Percentiles rank a stretch among this genome's conserved stretches.
These are phyloP conservation scores for Momotus momota DNA, from an alignment of 2,797 vertebrate genomes.

Conservation along the genomic window DNA sequence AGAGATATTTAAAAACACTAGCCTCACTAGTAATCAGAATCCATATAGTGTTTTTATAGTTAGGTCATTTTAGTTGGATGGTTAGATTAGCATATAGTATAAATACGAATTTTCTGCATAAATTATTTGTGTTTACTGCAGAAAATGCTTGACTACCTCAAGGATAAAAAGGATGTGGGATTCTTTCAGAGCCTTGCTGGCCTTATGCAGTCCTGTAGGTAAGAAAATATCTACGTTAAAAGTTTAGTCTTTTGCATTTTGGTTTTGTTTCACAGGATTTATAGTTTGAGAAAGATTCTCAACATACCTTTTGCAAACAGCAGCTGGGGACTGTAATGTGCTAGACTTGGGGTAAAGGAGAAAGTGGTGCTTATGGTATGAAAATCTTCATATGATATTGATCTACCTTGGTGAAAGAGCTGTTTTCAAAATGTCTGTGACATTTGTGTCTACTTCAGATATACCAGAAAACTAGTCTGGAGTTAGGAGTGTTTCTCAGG, in stretches of 20 bases:
- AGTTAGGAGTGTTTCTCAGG: neutral
- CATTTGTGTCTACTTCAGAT: neutral
- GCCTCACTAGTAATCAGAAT: neutral
- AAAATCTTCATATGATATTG: neutral
- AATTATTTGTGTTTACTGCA: slow-evolving; percentile 70
- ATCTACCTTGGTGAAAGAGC: neutral
- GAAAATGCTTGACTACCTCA: slow-evolving; percentile 98
- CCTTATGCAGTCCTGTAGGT: slow-evolving; percentile 98
- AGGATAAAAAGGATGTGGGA: slow-evolving; percentile 96
- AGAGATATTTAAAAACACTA: neutral
- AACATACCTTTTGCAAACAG: neutral
- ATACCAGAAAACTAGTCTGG: neutral
- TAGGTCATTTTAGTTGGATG: neutral
- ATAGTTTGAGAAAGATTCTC: neutral
- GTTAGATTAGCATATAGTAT: neutral
- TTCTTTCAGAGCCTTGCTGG: slow-evolving; percentile 96
- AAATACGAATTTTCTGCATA: neutral
- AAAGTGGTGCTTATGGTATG: neutral
- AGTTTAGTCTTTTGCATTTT: neutral
- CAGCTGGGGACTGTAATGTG: neutral
- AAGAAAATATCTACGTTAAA: slow-evolving; percentile 25
- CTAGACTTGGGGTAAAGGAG: neutral
- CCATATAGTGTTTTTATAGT: neutral
- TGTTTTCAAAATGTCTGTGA: neutral
- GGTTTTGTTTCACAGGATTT: neutral